These are phyloP conservation scores for Tragulus kanchil DNA, from an alignment of 2,113 vertebrate species.

Conservation along the genomic window DNA sequence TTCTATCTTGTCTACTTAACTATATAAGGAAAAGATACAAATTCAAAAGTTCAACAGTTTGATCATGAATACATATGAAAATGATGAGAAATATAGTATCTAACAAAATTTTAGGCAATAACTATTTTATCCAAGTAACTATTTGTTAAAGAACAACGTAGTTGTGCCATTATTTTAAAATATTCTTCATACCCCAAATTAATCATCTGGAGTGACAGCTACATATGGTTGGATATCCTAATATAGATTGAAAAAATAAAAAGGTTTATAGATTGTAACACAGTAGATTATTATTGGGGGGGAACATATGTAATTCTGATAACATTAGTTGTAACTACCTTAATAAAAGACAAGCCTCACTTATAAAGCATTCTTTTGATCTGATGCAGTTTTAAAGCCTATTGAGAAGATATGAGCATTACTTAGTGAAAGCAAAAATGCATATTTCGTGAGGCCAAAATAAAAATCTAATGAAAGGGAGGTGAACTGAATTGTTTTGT, in stretches of 20 bases:
- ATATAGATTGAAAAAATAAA: not conserved
- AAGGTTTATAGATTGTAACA: not conserved
- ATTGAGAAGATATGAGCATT: not conserved
- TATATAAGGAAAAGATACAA: not conserved
- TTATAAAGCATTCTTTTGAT: constrained; percentile 11
- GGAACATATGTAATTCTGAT: not conserved
- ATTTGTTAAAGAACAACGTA: constrained; percentile 34
- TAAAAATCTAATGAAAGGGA: constrained; percentile 28
- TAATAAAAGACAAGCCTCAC: not conserved
- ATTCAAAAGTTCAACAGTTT: constrained; percentile 44
- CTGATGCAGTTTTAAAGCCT: not conserved
- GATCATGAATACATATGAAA: constrained; percentile 34
- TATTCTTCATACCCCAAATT: not conserved
- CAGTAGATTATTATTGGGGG: not conserved
- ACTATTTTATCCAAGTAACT: not conserved
- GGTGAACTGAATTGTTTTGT: not conserved
- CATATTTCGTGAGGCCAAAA: not conserved
- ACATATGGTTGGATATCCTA: not conserved
- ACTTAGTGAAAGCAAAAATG: not conserved
- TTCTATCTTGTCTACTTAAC: constrained; percentile 7
- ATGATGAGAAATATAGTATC: not conserved
- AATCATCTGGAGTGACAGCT: not conserved
- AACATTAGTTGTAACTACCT: not conserved
- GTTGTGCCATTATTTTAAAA: constrained; percentile 14
- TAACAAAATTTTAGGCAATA: constrained; percentile 12